Evolutionary conservation across 2,113 vertebrate genomes (phyloP), one percentile per base, ranked within the genome.

Genomic region (Verasper variegatus): DNA sequence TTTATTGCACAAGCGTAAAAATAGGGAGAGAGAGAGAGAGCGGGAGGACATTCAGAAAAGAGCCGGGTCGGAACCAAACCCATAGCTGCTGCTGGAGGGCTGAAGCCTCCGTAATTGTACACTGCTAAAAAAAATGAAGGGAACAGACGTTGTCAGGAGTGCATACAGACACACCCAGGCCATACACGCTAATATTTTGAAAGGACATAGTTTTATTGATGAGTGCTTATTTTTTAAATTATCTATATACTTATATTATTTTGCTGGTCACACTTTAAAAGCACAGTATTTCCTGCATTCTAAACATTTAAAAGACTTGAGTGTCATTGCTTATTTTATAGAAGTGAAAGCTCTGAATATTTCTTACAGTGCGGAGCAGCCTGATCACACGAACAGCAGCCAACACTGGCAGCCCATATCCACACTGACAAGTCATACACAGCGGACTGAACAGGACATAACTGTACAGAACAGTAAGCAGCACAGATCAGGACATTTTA

Each of bases 341-440:
- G 57, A 61, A 62, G 35, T 10, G 17, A 23, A 47, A 64, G 23
- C 45, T 49, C 42, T 45, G 14, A 47, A 18, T 24, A 18, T 47
- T 4, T 64, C 8, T 64, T 26, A 9, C 15, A 27, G 61, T 18
- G 40, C 24, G 35, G 58, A 69, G 8, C 2, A 17, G 52, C 47
- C 24, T 57, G 12, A 65, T 63, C 27, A 64, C 20, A 51, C 51
- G n/a, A 68, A 40, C 52, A 71, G 62, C 23, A 64, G 37, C 59
- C 59, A 21, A 40, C 35, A 7, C 11, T 8, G 7, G 31, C 35
- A 40, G 12, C 35, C n/a, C 15, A 17, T 49, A 49, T 49, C 45
- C 45, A 49, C 45, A 15, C 14, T 49, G 45, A 49, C 45, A 49
- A 3, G 15, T 49, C 45, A 52, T 52, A n/a, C 5, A 18, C 47